A percentile compares a stretch with the other conserved stretches of the same genome.
Evolutionary conservation across 2,113 vertebrate genomes (phyloP).

Genomic region (Ammodramus savannarum): DNA sequence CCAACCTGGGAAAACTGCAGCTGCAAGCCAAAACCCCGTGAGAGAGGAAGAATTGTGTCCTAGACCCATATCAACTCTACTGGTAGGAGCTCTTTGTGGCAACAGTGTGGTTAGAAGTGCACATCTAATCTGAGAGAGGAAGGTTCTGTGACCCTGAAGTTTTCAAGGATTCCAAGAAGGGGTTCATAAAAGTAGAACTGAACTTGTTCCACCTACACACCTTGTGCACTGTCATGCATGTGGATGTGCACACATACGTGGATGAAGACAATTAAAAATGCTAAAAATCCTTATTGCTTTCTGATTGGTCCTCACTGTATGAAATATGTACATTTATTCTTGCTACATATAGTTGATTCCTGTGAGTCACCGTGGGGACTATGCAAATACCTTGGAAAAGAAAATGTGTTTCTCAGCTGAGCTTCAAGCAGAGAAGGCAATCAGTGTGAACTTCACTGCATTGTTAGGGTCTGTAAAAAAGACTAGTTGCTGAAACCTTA

Average conservation of each 20-base stretch:
- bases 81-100: not conserved
- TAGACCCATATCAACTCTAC: not conserved
- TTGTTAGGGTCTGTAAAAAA: slow-evolving; percentile 36
- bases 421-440: slow-evolving; percentile 16
- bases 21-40: not conserved
- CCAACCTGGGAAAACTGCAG: not conserved
- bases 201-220: not conserved
- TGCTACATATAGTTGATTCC: not conserved
- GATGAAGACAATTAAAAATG: not conserved
- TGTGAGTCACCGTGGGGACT: not conserved
- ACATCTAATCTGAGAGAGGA: not conserved
- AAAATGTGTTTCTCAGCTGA: not conserved
- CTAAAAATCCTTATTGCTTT: not conserved
- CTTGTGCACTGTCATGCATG: not conserved
- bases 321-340: not conserved
- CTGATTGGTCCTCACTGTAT: not conserved
- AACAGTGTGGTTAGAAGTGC: not conserved
- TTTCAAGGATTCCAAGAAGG: not conserved
- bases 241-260: not conserved
- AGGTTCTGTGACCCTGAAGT: not conserved
- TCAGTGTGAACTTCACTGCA: slow-evolving; percentile 21
- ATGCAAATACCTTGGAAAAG: not conserved
- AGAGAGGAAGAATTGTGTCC: not conserved
- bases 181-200: not conserved
- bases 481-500: slow-evolving; percentile 30